Evolutionary conservation across 2,888 invertebrate species (phyloP).

Genomic region (Achlya flavicornis): DNA sequence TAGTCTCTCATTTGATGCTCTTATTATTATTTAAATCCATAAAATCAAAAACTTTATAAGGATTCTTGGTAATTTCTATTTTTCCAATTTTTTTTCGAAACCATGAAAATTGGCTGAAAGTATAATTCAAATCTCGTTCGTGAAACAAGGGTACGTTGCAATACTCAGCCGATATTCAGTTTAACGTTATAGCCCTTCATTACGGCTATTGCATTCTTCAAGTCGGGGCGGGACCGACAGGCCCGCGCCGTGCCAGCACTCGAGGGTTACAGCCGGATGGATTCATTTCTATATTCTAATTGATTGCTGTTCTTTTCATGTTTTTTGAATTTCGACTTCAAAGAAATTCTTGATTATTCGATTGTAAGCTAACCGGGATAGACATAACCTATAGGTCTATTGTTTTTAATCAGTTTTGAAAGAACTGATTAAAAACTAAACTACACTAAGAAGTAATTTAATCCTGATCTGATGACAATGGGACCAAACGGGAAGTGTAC

Average conservation of each 20-base stretch:
- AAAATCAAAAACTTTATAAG: too few relatives aligned
- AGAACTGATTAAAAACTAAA: too few relatives aligned
- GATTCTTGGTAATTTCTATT: neutral
- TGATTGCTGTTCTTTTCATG: slow-evolving; percentile 1
- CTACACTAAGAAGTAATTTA: too few relatives aligned
- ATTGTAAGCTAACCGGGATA: too few relatives aligned
- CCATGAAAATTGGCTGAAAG: neutral
- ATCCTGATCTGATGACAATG: too few relatives aligned
- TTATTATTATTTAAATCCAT: too few relatives aligned
- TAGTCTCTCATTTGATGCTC: too few relatives aligned
- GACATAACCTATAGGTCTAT: too few relatives aligned
- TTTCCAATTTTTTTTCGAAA: neutral
- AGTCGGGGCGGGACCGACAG: slow-evolving; percentile 8
- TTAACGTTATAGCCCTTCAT: slow-evolving; percentile 49
- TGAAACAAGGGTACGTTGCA: slow-evolving; percentile 34
- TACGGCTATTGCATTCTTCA: slow-evolving; percentile 43
- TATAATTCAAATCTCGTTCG: slow-evolving; percentile 34
- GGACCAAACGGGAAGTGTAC: too few relatives aligned
- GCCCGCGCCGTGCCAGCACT: neutral
- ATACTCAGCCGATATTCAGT: slow-evolving; percentile 28
- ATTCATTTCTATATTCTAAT: slow-evolving; percentile 7
- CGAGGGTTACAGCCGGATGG: neutral
- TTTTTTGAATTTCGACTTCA: neutral
- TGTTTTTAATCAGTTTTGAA: too few relatives aligned
- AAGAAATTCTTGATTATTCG: too few relatives aligned